A percentile compares a stretch with the other conserved stretches of the same genome.
Evolutionary conservation across 2,888 invertebrate genomes (phyloP).

Genomic region (Microdon myrmicae): DNA sequence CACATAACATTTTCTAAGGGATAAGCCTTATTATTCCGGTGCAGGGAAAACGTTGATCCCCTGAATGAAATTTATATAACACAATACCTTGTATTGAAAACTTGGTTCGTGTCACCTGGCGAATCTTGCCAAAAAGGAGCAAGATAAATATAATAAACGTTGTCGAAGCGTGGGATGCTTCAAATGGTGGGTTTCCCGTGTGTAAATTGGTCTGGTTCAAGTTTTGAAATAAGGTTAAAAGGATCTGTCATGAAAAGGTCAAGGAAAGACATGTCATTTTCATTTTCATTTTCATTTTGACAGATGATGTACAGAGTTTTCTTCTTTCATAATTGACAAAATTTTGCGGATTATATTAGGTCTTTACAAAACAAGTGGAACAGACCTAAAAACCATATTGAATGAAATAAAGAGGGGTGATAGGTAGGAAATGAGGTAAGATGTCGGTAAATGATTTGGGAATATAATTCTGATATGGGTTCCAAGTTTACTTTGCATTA

Average conservation of each 20-base stretch:
- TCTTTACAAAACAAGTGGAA: too few species aligned
- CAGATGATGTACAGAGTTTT: background rate
- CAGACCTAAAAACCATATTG: too few species aligned
- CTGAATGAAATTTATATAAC: too few species aligned
- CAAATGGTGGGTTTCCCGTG: constrained; percentile 10
- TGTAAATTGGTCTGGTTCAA: constrained; percentile 14
- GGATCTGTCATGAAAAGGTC: constrained; percentile 28
- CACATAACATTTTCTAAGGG: too few species aligned
- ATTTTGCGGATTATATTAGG: background rate
- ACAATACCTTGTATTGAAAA: too few species aligned
- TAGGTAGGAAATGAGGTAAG: too few species aligned
- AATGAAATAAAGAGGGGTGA: too few species aligned
- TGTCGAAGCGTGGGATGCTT: background rate
- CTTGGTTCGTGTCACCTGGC: constrained; percentile 34
- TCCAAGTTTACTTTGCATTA: too few species aligned
- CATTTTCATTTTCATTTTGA: constrained; percentile 16
- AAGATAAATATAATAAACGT: too few species aligned
- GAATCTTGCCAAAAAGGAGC: too few species aligned
- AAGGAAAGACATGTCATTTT: constrained; percentile 30
- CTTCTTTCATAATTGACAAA: constrained; percentile 2
- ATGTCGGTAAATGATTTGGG: background rate
- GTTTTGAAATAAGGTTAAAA: constrained; percentile 22
- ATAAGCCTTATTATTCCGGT: too few species aligned
- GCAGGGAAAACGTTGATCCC: too few species aligned
- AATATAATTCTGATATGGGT: constrained; percentile 2